A percentile compares a stretch with the other conserved stretches of the same genome.
Evolutionary conservation across 2,888 invertebrate genomes (phyloP).

Genomic region (Andricus quercusramuli): DNA sequence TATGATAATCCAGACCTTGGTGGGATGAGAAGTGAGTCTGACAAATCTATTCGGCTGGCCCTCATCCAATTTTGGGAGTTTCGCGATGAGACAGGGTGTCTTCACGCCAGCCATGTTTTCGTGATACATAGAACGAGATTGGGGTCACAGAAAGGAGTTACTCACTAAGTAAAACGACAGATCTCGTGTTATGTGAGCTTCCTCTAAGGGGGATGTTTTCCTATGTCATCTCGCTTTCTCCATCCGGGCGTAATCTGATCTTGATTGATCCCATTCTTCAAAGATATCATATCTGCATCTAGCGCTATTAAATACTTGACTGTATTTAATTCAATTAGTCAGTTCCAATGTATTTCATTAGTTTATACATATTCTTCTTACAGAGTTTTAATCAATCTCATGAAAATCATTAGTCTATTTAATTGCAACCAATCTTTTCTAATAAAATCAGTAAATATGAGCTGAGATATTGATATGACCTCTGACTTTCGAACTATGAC

Average conservation of each 20-base stretch:
- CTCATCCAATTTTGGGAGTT: conserved; percentile 67
- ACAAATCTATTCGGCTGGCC: conserved; percentile 58
- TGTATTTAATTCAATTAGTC: not conserved
- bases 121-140: conserved; percentile 59
- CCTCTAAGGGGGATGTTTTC: conserved; percentile 54
- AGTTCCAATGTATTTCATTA: not conserved
- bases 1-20: conserved; percentile 6
- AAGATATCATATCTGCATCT: not conserved
- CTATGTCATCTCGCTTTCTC: not conserved
- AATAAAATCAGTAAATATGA: not conserved
- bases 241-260: not conserved
- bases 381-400: not conserved
- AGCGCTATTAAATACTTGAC: not conserved
- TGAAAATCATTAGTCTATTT: not conserved
- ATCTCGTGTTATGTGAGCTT: conserved; percentile 47
- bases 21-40: conserved; percentile 24
- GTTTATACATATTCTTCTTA: not conserved
- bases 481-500: no score
- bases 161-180: conserved; percentile 58
- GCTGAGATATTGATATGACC: no score
- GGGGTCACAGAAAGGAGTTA: conserved; percentile 62
- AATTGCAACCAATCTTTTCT: not conserved
- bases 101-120: conserved; percentile 42
- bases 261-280: not conserved
- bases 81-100: conserved; percentile 45